A percentile compares a stretch with the other conserved stretches of the same genome.
phyloP scores from a whole-genome alignment of 2,797 vertebrate genomes.

The Tapera naevia region DNA sequence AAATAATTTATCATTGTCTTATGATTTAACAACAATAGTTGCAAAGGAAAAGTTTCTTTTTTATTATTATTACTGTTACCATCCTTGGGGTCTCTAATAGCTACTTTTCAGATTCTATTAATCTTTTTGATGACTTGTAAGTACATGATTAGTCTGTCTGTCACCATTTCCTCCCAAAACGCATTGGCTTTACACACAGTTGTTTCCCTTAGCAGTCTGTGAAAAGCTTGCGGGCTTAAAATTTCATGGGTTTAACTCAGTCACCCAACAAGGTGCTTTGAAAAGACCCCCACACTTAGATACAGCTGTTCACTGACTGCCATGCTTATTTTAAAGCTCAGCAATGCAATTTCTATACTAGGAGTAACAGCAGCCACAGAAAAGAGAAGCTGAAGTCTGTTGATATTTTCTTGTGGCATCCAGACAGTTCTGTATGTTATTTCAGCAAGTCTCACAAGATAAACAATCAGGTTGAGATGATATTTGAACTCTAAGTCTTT shows the following conservation, averaged over 20 bases:
- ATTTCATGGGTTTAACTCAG: background rate
- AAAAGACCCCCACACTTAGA: background rate
- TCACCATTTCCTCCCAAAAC: background rate
- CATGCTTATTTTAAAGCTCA: background rate
- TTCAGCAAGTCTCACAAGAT: background rate
- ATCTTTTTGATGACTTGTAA: background rate
- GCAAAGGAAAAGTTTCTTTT: background rate
- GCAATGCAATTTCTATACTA: background rate
- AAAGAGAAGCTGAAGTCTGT: background rate
- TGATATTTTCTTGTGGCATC: background rate
- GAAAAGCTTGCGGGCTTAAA: background rate
- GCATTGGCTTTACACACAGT: background rate
- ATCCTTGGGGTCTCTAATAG: background rate
- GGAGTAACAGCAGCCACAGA: background rate
- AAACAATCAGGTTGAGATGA: background rate
- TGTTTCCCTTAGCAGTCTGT: background rate
- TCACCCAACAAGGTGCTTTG: background rate
- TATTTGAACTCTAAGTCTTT: background rate
- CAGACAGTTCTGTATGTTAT: background rate
- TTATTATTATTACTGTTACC: background rate
- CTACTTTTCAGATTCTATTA: background rate
- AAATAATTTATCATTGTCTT: background rate
- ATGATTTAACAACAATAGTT: background rate
- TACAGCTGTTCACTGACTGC: background rate
- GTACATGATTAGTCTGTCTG: background rate